phyloP scores from a whole-genome alignment of 2,797 vertebrate species.

The Notoglanidium macrostoma region DNA sequence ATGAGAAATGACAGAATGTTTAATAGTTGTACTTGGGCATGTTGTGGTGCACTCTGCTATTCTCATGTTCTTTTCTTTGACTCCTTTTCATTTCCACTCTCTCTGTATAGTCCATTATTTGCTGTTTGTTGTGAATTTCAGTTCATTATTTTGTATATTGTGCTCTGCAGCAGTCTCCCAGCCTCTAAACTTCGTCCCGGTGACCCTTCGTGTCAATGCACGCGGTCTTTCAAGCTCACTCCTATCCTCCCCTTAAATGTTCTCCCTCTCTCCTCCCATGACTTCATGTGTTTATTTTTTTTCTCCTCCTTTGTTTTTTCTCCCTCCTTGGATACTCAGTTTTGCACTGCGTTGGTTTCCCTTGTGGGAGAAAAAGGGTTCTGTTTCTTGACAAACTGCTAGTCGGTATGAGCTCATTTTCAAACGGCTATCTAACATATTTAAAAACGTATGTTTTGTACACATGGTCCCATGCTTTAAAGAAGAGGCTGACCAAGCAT shows the following conservation, averaged over 20 bases:
- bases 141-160: slow-evolving; percentile 10
- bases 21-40: background rate
- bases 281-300: slow-evolving; percentile 36
- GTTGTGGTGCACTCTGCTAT: background rate
- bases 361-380: background rate
- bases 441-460: background rate
- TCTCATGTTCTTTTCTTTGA: background rate
- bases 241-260: slow-evolving; percentile 8
- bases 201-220: slow-evolving; percentile 28
- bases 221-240: slow-evolving; percentile 34
- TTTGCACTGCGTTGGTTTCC: background rate
- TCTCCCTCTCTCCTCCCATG: slow-evolving; percentile 19
- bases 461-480: too few relatives aligned
- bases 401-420: background rate
- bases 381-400: background rate
- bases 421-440: background rate
- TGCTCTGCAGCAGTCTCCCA: background rate
- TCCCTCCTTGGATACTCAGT: slow-evolving; percentile 30
- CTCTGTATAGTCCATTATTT: background rate
- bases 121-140: background rate
- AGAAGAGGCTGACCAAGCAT: too few relatives aligned
- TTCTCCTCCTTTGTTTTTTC: background rate
- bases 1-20: background rate
- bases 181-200: background rate
- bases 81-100: background rate